Base-by-base conservation (phyloP, 2,113 vertebrate genomes). In the Phalacrocorax aristotelis region DNA sequence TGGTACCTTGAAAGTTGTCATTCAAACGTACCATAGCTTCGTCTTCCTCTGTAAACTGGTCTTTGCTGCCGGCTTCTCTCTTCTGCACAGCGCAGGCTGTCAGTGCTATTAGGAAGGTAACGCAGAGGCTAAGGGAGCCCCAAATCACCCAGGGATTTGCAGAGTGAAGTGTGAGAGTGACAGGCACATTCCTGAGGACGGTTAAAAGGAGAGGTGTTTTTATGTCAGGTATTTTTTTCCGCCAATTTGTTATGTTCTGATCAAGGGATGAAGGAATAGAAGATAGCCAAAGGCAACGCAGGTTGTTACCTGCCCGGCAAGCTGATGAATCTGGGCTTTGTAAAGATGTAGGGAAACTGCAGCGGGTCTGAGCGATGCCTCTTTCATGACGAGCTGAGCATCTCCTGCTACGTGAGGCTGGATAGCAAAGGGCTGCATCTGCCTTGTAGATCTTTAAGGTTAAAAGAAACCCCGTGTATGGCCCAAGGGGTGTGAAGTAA, bases 1-100 rank as follows among this genome's bases (percentile, higher is more conserved):
- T 94, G 85, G 84, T 58, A 76, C 65, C 78, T 79, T 40, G 69
- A 91, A 90, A 91, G 81, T 7, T 87, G 61, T 68, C 84, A 15
- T 11, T 90, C 74, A 55, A 14, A 48, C 2, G 17, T n/a, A 9
- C 30, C 12, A 0, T 22, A 27, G 77, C 78, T 89, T 54, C n/a
- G 2, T 46, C 71, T 61, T 65, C 51, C 60, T 65, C 69, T 38
- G 40, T 36, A 51, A 32, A 76, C 1, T 13, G 68, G 40, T 52
- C 76, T 77, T 81, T 2, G 27, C 60, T 89, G 81, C 69, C 70
- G 81, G 55, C 51, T 84, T 62, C 77, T 80, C n/a, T 58, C 36
- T 32, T 13, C 77, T 34, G 38, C 34, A n/a, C 15, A 3, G 9
- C 17, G 3, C 8, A 2, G 51, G 62, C 61, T 71, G 74, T 36